Evolutionary conservation across 1,140 invertebrate species (phyloP), one percentile per base, ranked within the genome.

Genomic region (Planococcus citri): DNA sequence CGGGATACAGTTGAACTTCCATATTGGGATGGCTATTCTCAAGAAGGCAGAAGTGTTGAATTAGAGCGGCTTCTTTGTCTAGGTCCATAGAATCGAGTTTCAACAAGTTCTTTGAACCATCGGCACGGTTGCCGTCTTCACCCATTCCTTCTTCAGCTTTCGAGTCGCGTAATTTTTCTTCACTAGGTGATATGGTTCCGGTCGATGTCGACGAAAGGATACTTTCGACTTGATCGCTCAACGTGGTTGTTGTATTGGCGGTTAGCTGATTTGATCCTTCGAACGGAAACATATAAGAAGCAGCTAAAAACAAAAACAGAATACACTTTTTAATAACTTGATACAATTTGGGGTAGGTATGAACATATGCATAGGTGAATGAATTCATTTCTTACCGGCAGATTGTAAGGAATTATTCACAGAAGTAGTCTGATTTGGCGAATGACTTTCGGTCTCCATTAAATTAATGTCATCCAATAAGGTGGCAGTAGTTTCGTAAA

Each of bases 1-100:
- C 85, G 0, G 86, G 81, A 51, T 85, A 73, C 12, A 87, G 78
- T 1, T 81, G 82, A 20, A 88, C 82, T 73, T 80, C 81, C 41
- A 80, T 75, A 51, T 78, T 74, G 1, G 77, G 74, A 0, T 57
- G 64, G 41, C 24, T 20, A 0, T 76, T 78, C 24, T 80, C 78
- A 24, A 80, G 78, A 12, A 64, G 9, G 25, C 60, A 25, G 22
- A 64, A 64, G 17, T 64, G 60, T 25, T 64, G 60, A 3, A 64
- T 17, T 12, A 64, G 25, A 4, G 60, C 10, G 6, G 25, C 60
- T 25, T 64, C 60, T 20, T 64, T 64, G 24, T 64, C 60, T 64
- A 64, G 24, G 24, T 64, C 60, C 60, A 64, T 64, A 10, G 60
- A 64, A 64, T 64, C 60, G 10, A 64, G 21, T 64, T 64, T 64